Conservation (phyloP, 2,797 vertebrate species). For the Microctenopoma stevenorrisi region DNA sequence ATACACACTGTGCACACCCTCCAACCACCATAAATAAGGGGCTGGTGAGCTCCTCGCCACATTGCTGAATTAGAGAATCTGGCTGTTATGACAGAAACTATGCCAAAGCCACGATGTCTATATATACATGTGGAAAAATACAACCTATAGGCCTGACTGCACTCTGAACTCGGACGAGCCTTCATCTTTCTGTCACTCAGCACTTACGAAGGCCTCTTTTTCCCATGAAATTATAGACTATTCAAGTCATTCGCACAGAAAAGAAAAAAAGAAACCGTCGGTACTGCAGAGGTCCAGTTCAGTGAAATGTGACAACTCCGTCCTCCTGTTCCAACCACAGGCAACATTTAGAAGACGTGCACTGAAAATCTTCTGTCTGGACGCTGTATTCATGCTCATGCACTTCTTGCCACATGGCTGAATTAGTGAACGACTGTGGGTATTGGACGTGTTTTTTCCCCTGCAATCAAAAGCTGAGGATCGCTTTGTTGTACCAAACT, state of each 20-base stretch:
- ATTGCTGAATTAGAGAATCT: constrained; percentile 75
- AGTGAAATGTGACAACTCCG: constrained; percentile 2
- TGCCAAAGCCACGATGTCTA: constrained; percentile 73
- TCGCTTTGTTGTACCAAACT: not conserved
- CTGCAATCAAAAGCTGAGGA: not conserved
- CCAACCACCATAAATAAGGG: constrained; percentile 32
- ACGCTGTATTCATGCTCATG: not conserved
- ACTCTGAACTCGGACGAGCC: constrained; percentile 28
- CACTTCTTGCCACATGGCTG: not conserved
- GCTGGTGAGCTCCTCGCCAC: constrained; percentile 53
- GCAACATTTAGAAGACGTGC: not conserved
- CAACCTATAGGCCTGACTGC: constrained; percentile 54
- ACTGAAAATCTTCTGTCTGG: not conserved
- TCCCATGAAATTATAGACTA: constrained; percentile 20
- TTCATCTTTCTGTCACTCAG: constrained; percentile 34
- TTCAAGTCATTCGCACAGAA: constrained; percentile 2
- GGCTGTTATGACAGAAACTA: constrained; percentile 73
- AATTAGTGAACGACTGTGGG: not conserved
- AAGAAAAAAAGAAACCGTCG: not conserved
- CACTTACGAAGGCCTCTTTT: constrained; percentile 25
- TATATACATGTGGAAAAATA: constrained; percentile 71
- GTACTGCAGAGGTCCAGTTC: not conserved
- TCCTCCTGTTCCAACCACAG: not conserved
- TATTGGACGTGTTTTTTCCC: not conserved
- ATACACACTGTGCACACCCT: constrained; percentile 24